Conservation (phyloP, 2,113 vertebrate species). For the Agelaius tricolor region DNA sequence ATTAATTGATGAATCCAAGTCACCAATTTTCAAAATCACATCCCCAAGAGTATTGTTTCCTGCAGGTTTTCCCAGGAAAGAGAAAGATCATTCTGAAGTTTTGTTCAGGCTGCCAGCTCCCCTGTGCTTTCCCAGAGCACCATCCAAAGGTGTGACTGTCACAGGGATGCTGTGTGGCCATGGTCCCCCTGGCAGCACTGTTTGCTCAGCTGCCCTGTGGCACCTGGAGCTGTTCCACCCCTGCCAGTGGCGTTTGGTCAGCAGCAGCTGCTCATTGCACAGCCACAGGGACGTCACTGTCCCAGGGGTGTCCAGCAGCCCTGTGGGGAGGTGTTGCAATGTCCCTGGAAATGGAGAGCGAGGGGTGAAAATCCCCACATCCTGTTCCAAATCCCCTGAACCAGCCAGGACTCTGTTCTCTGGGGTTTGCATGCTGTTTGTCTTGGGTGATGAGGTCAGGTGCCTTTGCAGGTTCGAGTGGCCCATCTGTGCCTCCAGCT, state of each 20-base stretch:
- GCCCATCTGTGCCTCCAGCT: neutral
- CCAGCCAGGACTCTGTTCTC: neutral
- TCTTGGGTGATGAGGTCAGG: slow-evolving; percentile 50
- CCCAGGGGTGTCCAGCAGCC: neutral
- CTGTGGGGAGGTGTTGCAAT: neutral
- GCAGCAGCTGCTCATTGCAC: neutral
- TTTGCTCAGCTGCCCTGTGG: neutral
- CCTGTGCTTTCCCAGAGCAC: neutral
- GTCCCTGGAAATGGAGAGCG: neutral
- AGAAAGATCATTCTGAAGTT: neutral
- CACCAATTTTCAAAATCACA: neutral
- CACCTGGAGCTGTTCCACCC: neutral
- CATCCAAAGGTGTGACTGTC: neutral
- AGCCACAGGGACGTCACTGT: neutral
- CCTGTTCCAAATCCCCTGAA: neutral
- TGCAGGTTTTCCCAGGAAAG: neutral
- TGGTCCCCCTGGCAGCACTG: neutral
- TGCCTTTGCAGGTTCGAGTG: slow-evolving; percentile 21
- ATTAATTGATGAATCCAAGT: neutral
- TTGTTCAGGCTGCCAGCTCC: neutral
- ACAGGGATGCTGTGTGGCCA: fast-evolving
- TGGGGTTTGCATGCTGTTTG: slow-evolving; percentile 52
- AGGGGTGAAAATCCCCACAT: slow-evolving; percentile 37
- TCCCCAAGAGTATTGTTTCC: neutral
- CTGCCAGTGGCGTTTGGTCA: neutral